Base-by-base conservation (phyloP, 2,888 invertebrate species). In the Cenopis cana region DNA sequence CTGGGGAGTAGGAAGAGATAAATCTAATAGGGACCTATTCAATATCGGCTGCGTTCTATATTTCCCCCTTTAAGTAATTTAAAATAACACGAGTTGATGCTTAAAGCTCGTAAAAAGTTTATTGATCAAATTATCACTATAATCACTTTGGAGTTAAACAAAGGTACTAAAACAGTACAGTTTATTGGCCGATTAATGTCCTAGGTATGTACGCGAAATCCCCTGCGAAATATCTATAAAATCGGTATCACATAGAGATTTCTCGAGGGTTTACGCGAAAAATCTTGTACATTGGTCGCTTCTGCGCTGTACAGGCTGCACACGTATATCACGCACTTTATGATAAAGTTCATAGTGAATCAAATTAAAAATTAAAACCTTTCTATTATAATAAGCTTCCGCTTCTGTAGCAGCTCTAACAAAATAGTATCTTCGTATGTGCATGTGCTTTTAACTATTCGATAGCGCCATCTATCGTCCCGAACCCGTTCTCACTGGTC, bases 401-500 rank as follows among this genome's bases (percentile, higher is more conserved):
- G 24, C 24, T 24, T 24, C 24, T 24, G 24, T 24, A 3, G 24
- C 24, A 24, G 24, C 24, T 24, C 24, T 24, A 3, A 24, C 1
- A 1, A 24, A 3, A 4, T 24, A 24, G 24, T 24, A 24, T 24
- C 24, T 24, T 24, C 24, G 1, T 24, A 24, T 1, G 1, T 3
- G 24, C 4, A 1, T 24, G 24, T 24, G 24, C 4, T 33, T 4
- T 54, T 33, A 60, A 73, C 73, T 73, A 79, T 76, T 78, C 75
- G 33, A 74, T 77, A n/a, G 74, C 56, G 57, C 76, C 77, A 5
- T 86, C 86, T n/a, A 82, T 79, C 2, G 82, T 82, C 12, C 85
- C 88, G 64, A 82, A 89, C 4, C 82, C 83, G 69, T 87, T 89
- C 46, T 91, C 91, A 29, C 86, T 87, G 3, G 84, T 83, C 0